Base-by-base conservation (phyloP, 1,140 invertebrate genomes). In the Telenomus remus region DNA sequence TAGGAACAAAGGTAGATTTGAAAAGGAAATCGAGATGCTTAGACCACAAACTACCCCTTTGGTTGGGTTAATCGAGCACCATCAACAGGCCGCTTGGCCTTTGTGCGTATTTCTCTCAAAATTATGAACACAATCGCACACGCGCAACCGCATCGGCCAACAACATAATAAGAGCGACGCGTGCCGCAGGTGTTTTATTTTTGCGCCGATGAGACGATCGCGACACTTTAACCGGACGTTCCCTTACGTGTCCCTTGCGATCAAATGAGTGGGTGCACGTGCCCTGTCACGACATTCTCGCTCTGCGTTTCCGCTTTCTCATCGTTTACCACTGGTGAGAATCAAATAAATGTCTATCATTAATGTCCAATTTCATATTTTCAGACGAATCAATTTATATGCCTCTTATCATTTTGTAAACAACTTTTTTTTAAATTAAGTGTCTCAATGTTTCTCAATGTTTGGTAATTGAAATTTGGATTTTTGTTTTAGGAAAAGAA, bases 161-260 rank as follows among this genome's bases (percentile, higher is more conserved):
- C 60, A 33, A 71, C 60, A 68, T 78, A 78, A 78, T 78, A 65
- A 74, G 65, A 1, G n/a, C 47, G 71, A 53, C 83, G 81, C 79
- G 81, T 82, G 83, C 50, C 79, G 82, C 84, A 85, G 83, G 84
- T 85, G 84, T 84, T 82, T 68, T 68, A 65, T 72, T 74, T 60
- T 78, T 65, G 14, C 10, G 14, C 60, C 48, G 60, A 78, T 73
- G 51, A 51, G 69, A 66, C 70, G 63, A 69, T 68, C 73, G 66
- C 70, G 66, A 69, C 73, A 68, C 74, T 76, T 64, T 47, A 47
- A 70, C 70, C 71, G 68, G 60, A 77, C 65, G 71, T 65, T 69
- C 69, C 54, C 68, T 64, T 65, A 73, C 66, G 68, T 37, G 56
- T 42, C 55, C 43, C 11, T 60, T 16, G 63, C 61, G 48, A 54